Base-by-base conservation (phyloP, 2,888 invertebrate genomes). In the Lumbricus terrestris region DNA sequence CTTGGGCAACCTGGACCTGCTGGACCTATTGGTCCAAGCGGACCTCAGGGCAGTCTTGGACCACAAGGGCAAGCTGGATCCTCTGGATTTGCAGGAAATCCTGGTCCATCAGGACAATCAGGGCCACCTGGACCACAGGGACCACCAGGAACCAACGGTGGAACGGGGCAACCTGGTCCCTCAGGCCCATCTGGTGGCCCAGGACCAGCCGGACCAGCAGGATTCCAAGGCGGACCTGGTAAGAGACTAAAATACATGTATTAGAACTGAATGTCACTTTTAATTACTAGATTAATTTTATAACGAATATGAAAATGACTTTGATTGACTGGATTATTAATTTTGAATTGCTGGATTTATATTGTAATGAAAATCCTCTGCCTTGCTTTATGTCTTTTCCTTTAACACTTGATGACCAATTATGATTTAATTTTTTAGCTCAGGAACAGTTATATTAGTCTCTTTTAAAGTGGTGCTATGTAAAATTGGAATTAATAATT, bases 191-290 rank as follows among this genome's bases (percentile, higher is more conserved):
- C 88, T 16, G 91, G 92, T 90, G 47, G 33, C 38, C 54, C 88
- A 82, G 82, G 88, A 47, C 89, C 89, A 95, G 96, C 1, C 92
- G 93, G 89, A 88, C 91, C 90, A 33, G 54, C 90, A 69, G 90
- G 90, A 33, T n/a, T 89, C 88, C 69, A 69, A 69, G 69, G 69
- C 69, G 69, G 69, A n/a, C 0, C 29, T 69, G 69, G 69, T 69
- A 69, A 69, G 69, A 69, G 1, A 69, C 69, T 69, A 47, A 47
- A 8, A 38, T 40, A n/a, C n/a, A n/a, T 40, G 16, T 16, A 20
- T 47, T 47, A 47, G 15, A 47, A 3, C 1, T 16, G 47, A 47
- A 23, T 1, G 23, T 20, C 47, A 20, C 47, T 20, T 47, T 47
- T 18, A 47, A 47, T 47, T 6, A 23, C 47, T 47, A 47, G 23